Base-by-base conservation (phyloP, 2,797 vertebrate species). In the Enteromius afrohamiltoni region DNA sequence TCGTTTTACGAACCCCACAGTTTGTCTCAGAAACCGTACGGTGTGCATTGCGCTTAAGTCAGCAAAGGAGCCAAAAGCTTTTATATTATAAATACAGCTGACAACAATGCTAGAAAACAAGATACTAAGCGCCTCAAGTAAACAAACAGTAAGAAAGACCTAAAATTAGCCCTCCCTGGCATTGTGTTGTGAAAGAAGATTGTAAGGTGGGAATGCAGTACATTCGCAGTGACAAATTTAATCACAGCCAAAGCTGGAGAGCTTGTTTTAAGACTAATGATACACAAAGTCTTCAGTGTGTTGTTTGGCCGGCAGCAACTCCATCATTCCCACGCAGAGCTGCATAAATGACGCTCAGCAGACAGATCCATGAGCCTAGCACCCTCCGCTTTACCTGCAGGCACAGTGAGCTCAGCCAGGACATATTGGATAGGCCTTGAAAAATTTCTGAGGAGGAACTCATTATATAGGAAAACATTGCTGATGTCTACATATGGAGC, bases 261-360 rank as follows among this genome's bases (percentile, higher is more conserved):
- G 75, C 65, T 82, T 79, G 86, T 83, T 88, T 86, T 85, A 83
- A 87, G 85, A 88, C 87, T 83, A 90, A 90, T 85, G 77, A 88
- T 68, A 87, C 85, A 88, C 78, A 87, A 77, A 85, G 85, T 85
- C 85, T 86, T 84, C 64, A 79, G 65, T 84, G 89, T 83, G 86
- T 80, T 85, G 76, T 86, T 85, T 83, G 37, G 80, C 86, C 81
- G 26, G 45, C 73, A 86, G 82, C 83, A 85, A 76, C 81, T 88
- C 83, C 83, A 87, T 87, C 88, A 84, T 79, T 83, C 74, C 62
- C 45, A 77, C 79, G 64, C 77, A 87, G 74, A 82, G 83, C n/a
- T 80, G 47, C 86, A 84, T 86, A 82, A 88, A 89, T 85, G 80
- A 82, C 75, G 69, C 55, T 87, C 85, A 82, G 87, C 83, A 85